These are phyloP conservation scores for Amiota communis DNA, from an alignment of 2,888 invertebrate species.

Conservation along the genomic window DNA sequence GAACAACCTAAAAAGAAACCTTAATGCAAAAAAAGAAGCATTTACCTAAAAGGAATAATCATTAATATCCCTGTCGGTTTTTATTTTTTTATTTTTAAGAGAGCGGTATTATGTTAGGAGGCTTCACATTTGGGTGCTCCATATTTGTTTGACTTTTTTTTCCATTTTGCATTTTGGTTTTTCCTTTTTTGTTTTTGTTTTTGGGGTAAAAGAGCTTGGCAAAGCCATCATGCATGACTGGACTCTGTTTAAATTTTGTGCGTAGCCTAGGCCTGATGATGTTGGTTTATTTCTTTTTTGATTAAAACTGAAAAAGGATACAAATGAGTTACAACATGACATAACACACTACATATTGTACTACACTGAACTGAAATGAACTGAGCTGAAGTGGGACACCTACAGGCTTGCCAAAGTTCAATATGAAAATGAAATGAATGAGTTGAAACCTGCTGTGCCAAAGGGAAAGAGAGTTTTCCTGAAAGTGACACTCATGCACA, in stretches of 20 bases:
- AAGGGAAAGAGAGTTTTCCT: too few species aligned
- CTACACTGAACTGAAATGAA: background rate
- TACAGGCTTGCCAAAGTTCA: too few species aligned
- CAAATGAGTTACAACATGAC: background rate
- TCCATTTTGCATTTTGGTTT: background rate
- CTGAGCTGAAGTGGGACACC: background rate
- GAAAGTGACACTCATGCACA: too few species aligned
- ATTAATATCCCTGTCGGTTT: conserved; percentile 14
- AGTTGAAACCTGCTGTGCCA: too few species aligned
- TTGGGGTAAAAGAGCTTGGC: too few species aligned
- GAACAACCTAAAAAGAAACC: conserved; percentile 55
- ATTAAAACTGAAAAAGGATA: conserved; percentile 11
- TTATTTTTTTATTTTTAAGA: background rate
- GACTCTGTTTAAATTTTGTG: too few species aligned
- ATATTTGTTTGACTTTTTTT: background rate
- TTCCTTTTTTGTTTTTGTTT: background rate
- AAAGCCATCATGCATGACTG: too few species aligned
- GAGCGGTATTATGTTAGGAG: too few species aligned
- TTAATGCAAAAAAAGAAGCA: conserved; percentile 60
- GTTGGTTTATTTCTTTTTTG: conserved; percentile 1
- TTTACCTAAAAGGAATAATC: conserved; percentile 45
- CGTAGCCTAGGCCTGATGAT: background rate
- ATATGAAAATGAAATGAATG: too few species aligned
- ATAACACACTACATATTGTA: background rate
- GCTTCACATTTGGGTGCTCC: background rate